Percentiles rank a stretch among this genome's conserved stretches.
Conservation (phyloP, 2,888 invertebrate species). For the Thera obeliscata region DNA sequence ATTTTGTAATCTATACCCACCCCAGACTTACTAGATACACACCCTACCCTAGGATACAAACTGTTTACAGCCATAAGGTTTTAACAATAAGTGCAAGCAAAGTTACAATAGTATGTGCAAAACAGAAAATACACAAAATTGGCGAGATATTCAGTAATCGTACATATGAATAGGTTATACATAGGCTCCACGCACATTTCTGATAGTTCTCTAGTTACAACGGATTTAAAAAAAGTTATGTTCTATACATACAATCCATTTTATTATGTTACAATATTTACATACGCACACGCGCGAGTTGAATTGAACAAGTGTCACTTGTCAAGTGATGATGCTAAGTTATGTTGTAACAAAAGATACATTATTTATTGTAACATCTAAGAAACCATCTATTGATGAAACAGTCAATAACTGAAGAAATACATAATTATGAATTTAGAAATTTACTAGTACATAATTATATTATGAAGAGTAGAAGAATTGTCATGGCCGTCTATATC, state of each 20-base stretch:
- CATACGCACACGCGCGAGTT: constrained; percentile 26
- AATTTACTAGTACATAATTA: neutral
- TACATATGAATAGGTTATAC: neutral
- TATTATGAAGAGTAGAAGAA: neutral
- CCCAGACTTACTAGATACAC: neutral
- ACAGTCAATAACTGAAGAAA: neutral
- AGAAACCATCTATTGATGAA: neutral
- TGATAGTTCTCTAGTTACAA: constrained; percentile 1
- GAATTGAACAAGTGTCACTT: constrained; percentile 6
- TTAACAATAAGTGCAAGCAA: neutral
- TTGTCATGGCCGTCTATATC: constrained; percentile 1
- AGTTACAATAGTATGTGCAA: constrained; percentile 1
- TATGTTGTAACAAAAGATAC: constrained; percentile 1
- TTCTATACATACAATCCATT: constrained; percentile 31
- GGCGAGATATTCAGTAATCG: neutral
- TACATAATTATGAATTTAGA: neutral
- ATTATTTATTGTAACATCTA: constrained; percentile 7
- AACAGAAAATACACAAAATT: neutral
- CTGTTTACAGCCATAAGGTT: neutral
- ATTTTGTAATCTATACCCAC: neutral
- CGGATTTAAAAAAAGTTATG: neutral
- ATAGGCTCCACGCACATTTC: neutral
- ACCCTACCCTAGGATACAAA: constrained; percentile 4
- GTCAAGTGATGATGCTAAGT: neutral
- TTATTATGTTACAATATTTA: constrained; percentile 51